Evolutionary conservation across 2,113 vertebrate species (phyloP).

Genomic region (Oncorhynchus kisutch): DNA sequence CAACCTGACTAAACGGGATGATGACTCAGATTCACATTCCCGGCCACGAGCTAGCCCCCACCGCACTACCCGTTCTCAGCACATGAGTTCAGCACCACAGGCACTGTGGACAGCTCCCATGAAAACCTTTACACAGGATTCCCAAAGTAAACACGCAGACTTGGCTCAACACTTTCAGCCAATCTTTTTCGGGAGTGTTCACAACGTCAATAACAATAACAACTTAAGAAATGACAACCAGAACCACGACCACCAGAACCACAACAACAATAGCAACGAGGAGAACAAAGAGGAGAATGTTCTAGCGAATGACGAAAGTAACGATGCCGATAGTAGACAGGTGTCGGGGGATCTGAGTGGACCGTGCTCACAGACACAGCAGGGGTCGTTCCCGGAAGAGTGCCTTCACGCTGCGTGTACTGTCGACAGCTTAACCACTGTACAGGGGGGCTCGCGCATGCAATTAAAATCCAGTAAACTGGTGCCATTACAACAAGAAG

Average conservation of each 20-base stretch:
- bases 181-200: slow-evolving; percentile 43
- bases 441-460: slow-evolving; percentile 42
- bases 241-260: slow-evolving; percentile 1
- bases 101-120: slow-evolving; percentile 71
- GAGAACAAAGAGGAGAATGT: slow-evolving; percentile 3
- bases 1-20: slow-evolving; percentile 44
- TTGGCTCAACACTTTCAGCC: background rate
- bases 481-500: slow-evolving; percentile 61
- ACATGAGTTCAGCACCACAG: slow-evolving; percentile 70
- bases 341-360: slow-evolving; percentile 3
- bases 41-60: slow-evolving; percentile 6
- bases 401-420: slow-evolving; percentile 49
- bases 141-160: background rate
- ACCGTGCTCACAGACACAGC: slow-evolving; percentile 31
- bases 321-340: slow-evolving; percentile 23
- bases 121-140: slow-evolving; percentile 13
- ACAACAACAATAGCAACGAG: slow-evolving; percentile 13
- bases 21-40: slow-evolving; percentile 18
- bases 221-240: slow-evolving; percentile 9
- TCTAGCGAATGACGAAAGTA: slow-evolving; percentile 8
- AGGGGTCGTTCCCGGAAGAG: slow-evolving; percentile 46
- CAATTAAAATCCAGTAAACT: slow-evolving; percentile 72
- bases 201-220: slow-evolving; percentile 67
- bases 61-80: slow-evolving; percentile 18
- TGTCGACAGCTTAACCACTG: slow-evolving; percentile 55